Evolutionary conservation across 1,140 invertebrate genomes (phyloP).

Genomic region (Megalonaias nervosa): DNA sequence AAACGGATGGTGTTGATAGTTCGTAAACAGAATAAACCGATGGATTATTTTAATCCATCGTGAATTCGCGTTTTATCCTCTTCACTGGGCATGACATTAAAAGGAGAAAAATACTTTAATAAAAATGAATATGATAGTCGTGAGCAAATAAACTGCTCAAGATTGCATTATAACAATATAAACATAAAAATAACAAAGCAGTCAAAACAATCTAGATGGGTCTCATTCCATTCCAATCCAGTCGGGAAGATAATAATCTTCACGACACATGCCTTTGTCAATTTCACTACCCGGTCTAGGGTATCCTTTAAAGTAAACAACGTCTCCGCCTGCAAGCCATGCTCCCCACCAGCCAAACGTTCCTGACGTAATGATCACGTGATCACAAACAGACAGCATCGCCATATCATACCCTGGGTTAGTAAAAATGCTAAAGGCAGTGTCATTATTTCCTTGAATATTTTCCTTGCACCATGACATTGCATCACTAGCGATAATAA

Average conservation of each 20-base stretch:
- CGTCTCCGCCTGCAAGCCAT: constrained; percentile 51
- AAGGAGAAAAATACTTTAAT: too few relatives aligned
- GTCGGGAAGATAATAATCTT: constrained; percentile 43
- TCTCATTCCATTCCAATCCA: constrained; percentile 36
- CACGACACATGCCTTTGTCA: constrained; percentile 18
- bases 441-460: constrained; percentile 33
- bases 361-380: constrained; percentile 58
- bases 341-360: constrained; percentile 64
- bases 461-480: constrained; percentile 44
- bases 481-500: constrained; percentile 55
- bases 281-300: constrained; percentile 32
- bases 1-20: too few relatives aligned
- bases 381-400: constrained; percentile 51
- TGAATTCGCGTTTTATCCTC: too few relatives aligned
- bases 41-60: too few relatives aligned
- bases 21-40: too few relatives aligned
- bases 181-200: too few relatives aligned
- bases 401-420: constrained; percentile 58
- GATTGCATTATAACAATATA: too few relatives aligned
- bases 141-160: too few relatives aligned
- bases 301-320: constrained; percentile 54
- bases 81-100: too few relatives aligned
- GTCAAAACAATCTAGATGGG: too few relatives aligned
- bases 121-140: too few relatives aligned
- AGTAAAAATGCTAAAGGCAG: constrained; percentile 27